Evolutionary conservation across 2,113 vertebrate species (phyloP), one percentile per base, ranked within the genome.

Genomic region (Meles meles): DNA sequence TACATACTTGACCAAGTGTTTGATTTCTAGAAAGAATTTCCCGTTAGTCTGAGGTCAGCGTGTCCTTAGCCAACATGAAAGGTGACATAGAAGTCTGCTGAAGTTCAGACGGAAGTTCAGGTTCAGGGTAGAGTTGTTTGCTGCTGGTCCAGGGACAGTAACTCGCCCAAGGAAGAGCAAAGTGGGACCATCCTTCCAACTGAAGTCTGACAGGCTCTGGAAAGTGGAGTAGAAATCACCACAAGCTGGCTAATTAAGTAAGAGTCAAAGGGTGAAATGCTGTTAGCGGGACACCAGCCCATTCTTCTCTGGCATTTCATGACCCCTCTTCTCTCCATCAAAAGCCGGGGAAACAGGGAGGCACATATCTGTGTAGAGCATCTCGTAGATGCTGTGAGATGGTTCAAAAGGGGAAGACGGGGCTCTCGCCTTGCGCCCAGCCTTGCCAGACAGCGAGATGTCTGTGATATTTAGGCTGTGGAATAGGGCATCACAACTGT

Each of bases 21-120:
- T 95, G 65, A 84, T 94, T 92, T 97, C 74, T 91, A 89, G 29
- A n/a, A 34, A 96, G 65, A 87, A 83, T 80, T 94, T 93, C 21
- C 52, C 34, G 90, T 96, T 59, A 95, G 8, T 37, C 92, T 95
- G 31, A 97, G 90, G 82, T 92, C 1, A 94, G 2, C 39, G 87
- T 88, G 7, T 21, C 42, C 93, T 93, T 63, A 83, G 14, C 65
- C 47, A 79, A 29, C 10, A n/a, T 0, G 34, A 37, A 74, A 39
- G 11, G 34, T 81, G 42, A 89, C 77, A 67, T 13, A 55, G 34
- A 92, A 80, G 31, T 49, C 20, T 67, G 8, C 13, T 44, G 52
- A 63, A 72, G 12, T 76, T 71, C 25, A 76, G 47, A 69, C 44
- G 23, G 5, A 76, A 76, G 42, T 31, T 29, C 7, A 76, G 42